Conservation (phyloP, 2,797 vertebrate species). For the Poecile montanus region DNA sequence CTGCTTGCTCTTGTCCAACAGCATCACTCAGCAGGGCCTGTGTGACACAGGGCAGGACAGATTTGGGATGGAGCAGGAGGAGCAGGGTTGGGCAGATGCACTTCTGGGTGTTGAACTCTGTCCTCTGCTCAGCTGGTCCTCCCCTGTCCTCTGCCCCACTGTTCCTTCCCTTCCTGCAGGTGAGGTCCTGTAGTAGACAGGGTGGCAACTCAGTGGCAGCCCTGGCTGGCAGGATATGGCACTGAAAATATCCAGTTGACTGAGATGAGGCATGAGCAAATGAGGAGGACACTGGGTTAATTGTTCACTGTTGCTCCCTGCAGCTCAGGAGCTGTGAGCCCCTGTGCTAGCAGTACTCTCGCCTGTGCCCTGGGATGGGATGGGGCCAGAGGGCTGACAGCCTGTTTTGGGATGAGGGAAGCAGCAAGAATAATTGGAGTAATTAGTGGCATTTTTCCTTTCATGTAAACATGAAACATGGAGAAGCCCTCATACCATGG, state of each 20-base stretch:
- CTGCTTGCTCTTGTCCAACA: not conserved
- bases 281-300: not conserved
- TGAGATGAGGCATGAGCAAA: not conserved
- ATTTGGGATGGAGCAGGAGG: not conserved
- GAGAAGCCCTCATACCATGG: not conserved
- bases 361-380: not conserved
- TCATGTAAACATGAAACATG: not conserved
- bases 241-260: not conserved
- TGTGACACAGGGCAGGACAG: fast-evolving
- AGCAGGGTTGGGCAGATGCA: not conserved
- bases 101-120: not conserved
- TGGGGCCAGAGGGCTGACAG: not conserved
- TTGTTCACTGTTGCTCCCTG: not conserved
- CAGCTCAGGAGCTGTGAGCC: not conserved
- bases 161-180: not conserved
- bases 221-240: not conserved
- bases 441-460: not conserved
- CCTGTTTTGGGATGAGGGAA: not conserved
- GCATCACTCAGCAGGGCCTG: not conserved
- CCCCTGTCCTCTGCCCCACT: not conserved
- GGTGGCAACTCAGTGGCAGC: not conserved
- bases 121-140: not conserved
- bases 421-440: not conserved
- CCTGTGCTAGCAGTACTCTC: not conserved
- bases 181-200: not conserved